These are phyloP conservation scores for Myrmecobius fasciatus DNA, from an alignment of 2,113 vertebrate species.

Conservation along the genomic window DNA sequence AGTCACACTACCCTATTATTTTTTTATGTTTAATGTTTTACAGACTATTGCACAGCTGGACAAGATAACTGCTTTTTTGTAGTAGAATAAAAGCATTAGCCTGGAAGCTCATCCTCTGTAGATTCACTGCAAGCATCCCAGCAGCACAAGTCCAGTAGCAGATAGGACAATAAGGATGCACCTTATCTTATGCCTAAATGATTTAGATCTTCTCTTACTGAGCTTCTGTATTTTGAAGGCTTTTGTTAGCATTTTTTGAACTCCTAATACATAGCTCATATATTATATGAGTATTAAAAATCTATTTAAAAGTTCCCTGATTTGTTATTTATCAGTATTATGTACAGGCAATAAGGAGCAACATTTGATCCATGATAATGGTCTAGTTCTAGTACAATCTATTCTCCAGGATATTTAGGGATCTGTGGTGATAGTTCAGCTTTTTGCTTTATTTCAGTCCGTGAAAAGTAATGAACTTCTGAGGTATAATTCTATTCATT, in stretches of 20 bases:
- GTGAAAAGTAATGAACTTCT: not conserved
- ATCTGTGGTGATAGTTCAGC: not conserved
- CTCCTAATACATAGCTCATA: not conserved
- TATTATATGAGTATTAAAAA: not conserved
- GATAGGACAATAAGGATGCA: not conserved
- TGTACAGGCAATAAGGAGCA: not conserved
- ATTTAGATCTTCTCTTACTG: not conserved
- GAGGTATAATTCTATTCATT: not conserved
- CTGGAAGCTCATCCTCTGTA: not conserved
- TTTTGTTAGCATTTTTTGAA: not conserved
- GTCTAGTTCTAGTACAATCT: not conserved
- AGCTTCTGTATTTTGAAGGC: not conserved
- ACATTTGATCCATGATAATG: not conserved
- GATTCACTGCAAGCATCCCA: not conserved
- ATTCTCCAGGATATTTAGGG: not conserved
- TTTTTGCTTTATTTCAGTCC: not conserved
- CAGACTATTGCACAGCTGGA: not conserved
- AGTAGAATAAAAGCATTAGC: not conserved
- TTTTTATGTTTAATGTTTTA: not conserved
- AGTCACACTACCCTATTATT: not conserved
- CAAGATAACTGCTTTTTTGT: not conserved
- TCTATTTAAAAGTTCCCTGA: not conserved
- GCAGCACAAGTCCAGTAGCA: not conserved
- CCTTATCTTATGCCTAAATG: not conserved
- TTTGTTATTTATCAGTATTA: not conserved